phyloP scores from a whole-genome alignment of 2,797 vertebrate species.

The Pyrrhura leucotis region DNA sequence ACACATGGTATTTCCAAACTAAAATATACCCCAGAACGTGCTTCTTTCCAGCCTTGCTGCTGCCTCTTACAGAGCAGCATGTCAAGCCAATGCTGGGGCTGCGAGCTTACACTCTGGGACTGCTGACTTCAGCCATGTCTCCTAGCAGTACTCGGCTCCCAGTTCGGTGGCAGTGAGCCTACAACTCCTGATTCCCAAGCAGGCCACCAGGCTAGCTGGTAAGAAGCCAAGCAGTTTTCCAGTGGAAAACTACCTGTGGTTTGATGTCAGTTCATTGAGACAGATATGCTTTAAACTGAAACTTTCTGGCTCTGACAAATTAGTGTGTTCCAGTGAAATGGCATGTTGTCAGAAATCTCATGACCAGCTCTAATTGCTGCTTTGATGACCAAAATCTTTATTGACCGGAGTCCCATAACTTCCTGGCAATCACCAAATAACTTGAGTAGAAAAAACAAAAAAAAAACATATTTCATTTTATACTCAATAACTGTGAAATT shows the following conservation, averaged over 20 bases:
- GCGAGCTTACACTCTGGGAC: background rate
- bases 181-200: background rate
- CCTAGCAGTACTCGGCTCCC: background rate
- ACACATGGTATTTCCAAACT: slow-evolving; percentile 49
- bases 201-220: slow-evolving; percentile 36
- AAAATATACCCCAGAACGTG: background rate
- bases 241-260: slow-evolving; percentile 37
- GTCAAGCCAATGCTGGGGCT: background rate
- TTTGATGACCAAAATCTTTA: slow-evolving; percentile 27
- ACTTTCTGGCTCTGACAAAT: background rate
- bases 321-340: background rate
- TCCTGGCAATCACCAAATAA: background rate
- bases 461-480: background rate
- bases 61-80: background rate
- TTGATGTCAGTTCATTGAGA: background rate
- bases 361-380: background rate
- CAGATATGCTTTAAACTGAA: background rate
- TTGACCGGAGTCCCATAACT: background rate
- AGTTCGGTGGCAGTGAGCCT: background rate
- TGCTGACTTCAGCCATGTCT: background rate
- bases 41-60: background rate
- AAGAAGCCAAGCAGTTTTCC: slow-evolving; percentile 22
- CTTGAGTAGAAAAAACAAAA: background rate
- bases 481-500: background rate
- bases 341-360: background rate